These are phyloP conservation scores for Callospermophilus lateralis DNA, from an alignment of 2,113 vertebrate genomes.

Conservation along the genomic window DNA sequence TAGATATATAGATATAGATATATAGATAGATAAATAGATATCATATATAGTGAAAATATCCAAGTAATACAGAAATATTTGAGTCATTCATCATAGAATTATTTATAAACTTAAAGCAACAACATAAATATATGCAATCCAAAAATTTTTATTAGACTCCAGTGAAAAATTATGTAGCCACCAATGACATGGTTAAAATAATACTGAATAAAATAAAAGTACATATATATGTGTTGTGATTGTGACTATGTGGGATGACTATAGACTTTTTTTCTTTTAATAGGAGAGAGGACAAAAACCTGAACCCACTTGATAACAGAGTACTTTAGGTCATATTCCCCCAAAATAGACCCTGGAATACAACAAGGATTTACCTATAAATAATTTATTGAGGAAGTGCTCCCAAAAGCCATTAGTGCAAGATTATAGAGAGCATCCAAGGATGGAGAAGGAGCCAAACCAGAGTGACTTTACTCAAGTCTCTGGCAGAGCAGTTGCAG, in stretches of 20 bases:
- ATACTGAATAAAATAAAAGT: neutral
- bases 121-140: slow-evolving; percentile 17
- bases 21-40: too few relatives aligned
- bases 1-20: neutral
- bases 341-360: neutral
- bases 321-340: neutral
- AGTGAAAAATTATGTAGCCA: neutral
- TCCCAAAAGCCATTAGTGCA: neutral
- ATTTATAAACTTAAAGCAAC: neutral
- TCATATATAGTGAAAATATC: neutral
- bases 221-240: neutral
- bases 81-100: neutral
- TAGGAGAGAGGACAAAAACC: neutral
- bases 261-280: neutral
- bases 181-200: neutral
- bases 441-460: neutral
- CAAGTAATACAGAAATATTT: neutral
- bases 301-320: neutral
- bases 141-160: slow-evolving; percentile 18
- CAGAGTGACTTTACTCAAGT: neutral
- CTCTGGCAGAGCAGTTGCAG: neutral
- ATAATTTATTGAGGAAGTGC: neutral
- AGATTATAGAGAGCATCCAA: neutral
- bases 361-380: neutral
- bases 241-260: neutral